phyloP scores from a whole-genome alignment of 2,888 invertebrate species.

The Aricia artaxerxes region DNA sequence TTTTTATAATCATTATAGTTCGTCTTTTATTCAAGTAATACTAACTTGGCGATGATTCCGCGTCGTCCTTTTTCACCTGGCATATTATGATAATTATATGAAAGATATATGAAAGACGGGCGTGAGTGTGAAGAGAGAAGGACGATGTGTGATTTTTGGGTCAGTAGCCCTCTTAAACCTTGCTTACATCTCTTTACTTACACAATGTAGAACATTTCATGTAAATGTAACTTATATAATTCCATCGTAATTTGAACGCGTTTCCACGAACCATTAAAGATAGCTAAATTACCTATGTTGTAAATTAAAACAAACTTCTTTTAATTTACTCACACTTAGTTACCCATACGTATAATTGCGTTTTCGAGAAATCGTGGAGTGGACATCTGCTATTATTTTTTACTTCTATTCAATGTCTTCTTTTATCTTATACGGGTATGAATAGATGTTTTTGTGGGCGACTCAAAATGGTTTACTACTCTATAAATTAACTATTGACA shows the following conservation, averaged over 20 bases:
- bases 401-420: constrained; percentile 70
- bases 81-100: too few species aligned
- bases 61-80: too few species aligned
- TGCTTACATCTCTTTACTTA: not conserved
- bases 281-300: not conserved
- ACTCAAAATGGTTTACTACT: constrained; percentile 74
- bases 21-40: too few species aligned
- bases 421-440: constrained; percentile 74
- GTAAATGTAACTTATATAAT: not conserved
- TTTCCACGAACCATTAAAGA: constrained; percentile 11
- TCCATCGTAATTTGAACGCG: not conserved
- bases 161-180: too few species aligned
- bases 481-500: constrained; percentile 60
- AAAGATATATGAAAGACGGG: too few species aligned
- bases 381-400: constrained; percentile 73
- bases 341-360: constrained; percentile 63
- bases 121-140: too few species aligned
- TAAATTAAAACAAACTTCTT: not conserved
- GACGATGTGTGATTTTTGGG: too few species aligned
- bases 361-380: constrained; percentile 66
- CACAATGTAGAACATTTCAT: not conserved
- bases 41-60: too few species aligned
- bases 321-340: not conserved
- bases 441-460: constrained; percentile 67
- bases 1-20: too few species aligned